Evolutionary conservation across 2,888 invertebrate species (phyloP).

Genomic region (Choristoneura rosaceana): DNA sequence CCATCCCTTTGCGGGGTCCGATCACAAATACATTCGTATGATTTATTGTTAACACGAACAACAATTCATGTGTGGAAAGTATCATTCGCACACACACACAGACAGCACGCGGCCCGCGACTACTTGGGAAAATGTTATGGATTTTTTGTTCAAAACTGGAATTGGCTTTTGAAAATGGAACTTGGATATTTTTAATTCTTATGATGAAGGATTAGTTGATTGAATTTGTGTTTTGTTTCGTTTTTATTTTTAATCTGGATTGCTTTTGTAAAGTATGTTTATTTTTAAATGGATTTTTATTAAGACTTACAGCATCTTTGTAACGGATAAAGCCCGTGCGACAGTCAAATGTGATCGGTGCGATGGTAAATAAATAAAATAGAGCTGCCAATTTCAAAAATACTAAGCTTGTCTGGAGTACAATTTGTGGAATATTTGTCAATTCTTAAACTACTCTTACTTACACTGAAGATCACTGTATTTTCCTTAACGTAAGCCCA

Average conservation of each 20-base stretch:
- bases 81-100: constrained; percentile 69
- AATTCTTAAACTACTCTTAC: too few relatives aligned
- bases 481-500: too few relatives aligned
- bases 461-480: too few relatives aligned
- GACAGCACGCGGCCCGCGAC: constrained; percentile 43
- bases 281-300: not conserved
- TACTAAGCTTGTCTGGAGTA: too few relatives aligned
- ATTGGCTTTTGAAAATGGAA: constrained; percentile 41
- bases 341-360: not conserved
- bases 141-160: constrained; percentile 42
- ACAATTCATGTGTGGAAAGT: constrained; percentile 77
- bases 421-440: too few relatives aligned
- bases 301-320: not conserved
- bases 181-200: constrained; percentile 27
- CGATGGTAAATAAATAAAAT: not conserved
- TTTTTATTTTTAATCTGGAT: not conserved
- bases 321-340: not conserved
- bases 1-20: constrained; percentile 58
- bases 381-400: not conserved
- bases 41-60: constrained; percentile 81
- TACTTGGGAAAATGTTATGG: constrained; percentile 40
- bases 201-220: constrained; percentile 19
- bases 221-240: constrained; percentile 10
- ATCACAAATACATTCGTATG: constrained; percentile 84
- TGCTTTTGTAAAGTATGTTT: not conserved